Evolutionary conservation across 2,888 invertebrate species (phyloP), one percentile per base, ranked within the genome.

Genomic region (Drosophila rubida): DNA sequence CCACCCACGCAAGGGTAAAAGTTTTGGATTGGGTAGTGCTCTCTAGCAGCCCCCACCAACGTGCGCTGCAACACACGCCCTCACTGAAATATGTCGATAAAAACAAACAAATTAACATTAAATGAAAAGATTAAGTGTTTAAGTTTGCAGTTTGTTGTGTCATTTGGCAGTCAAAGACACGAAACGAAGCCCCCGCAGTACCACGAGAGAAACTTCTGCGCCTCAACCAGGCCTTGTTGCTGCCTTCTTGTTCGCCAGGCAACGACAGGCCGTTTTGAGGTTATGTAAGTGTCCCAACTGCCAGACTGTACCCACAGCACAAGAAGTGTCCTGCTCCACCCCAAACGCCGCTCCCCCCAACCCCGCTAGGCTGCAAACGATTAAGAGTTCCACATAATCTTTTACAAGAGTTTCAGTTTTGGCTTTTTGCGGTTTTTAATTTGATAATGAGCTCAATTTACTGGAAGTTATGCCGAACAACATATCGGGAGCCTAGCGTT

Each of bases 91-190:
- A 87, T 85, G 83, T 85, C 83, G 89, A 83, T 89, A 89, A 83
- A 88, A 83, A 89, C 89, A 83, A 83, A 83, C 83, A 83, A 83
- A 83, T 83, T 83, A 83, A 78, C 89, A 83, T 89, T 83, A 83
- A 88, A 89, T 85, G 88, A 87, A 87, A 83, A 83, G 83, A 83
- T 83, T 87, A 89, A 83, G 89, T 89, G 89, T 89, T 89, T 87
- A 87, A 83, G 81, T 87, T 89, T 89, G 73, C 76, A 80, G 78
- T 88, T 57, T 55, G 59, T 64, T 54, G 41, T 69, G 30, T 50
- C 69, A 64, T 74, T 78, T 74, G 39, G 27, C 75, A 62, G 65
- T 23, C 70, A 46, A 32, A 57, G 54, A 61, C 63, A 75, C 59
- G 75, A 65, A 75, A 57, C 32, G n/a, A 32, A 32, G n/a, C n/a